Conservation (phyloP, 2,797 vertebrate genomes). For the Melanotaenia maccullochi region DNA sequence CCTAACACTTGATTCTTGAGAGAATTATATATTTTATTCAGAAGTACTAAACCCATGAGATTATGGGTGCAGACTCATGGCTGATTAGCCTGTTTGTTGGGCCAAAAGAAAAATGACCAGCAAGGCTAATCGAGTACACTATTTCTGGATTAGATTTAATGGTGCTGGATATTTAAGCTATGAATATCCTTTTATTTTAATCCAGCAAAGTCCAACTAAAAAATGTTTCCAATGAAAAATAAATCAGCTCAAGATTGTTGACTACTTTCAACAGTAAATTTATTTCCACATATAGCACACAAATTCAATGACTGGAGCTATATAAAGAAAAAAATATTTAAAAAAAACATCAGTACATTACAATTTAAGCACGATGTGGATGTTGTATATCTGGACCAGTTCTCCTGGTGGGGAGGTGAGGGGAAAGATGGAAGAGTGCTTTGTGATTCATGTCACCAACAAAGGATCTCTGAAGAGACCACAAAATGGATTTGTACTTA, state of each 20-base stretch:
- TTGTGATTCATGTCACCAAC: neutral
- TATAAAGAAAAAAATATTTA: neutral
- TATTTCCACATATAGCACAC: neutral
- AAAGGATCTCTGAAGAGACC: neutral
- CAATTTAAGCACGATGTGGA: neutral
- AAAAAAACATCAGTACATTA: too few species aligned
- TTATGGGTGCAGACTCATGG: neutral
- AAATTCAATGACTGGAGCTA: neutral
- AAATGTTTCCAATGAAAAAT: neutral
- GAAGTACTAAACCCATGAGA: conserved; percentile 2
- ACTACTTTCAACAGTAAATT: neutral
- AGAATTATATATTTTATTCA: neutral
- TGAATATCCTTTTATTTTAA: neutral
- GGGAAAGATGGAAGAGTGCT: neutral
- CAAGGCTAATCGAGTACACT: neutral
- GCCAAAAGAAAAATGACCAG: neutral
- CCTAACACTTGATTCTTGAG: neutral
- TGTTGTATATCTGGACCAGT: neutral
- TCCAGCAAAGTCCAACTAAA: neutral
- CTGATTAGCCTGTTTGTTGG: neutral
- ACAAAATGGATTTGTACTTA: neutral
- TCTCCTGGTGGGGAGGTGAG: neutral
- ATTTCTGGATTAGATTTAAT: neutral
- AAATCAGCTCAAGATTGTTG: neutral
- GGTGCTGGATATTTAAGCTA: neutral